Conservation (phyloP, 2,888 invertebrate species). For the Erannis defoliaria region DNA sequence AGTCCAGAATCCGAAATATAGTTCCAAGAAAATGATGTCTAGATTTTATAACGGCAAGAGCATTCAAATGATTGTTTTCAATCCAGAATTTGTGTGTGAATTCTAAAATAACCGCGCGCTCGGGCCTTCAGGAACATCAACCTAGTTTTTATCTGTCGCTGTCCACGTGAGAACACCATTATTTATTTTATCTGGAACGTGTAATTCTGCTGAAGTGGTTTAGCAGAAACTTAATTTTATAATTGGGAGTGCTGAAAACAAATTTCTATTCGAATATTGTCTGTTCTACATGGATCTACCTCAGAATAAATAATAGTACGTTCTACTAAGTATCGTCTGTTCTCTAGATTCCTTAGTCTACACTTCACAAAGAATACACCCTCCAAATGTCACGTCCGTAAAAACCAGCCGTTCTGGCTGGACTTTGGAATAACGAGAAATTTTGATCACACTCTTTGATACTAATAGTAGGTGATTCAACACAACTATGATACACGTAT, state of each 20-base stretch:
- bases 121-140: conserved; percentile 49
- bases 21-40: conserved; percentile 26
- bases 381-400: no score
- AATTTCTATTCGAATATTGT: not conserved
- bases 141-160: conserved; percentile 46
- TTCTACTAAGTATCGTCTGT: no score
- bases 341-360: no score
- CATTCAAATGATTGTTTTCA: conserved; percentile 46
- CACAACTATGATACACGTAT: no score
- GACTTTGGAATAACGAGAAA: no score
- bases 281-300: no score
- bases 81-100: conserved; percentile 45
- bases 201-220: conserved; percentile 44
- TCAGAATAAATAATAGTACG: no score
- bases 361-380: no score
- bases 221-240: conserved; percentile 18
- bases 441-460: no score
- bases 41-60: conserved; percentile 40
- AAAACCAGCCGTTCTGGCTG: no score
- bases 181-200: conserved; percentile 52
- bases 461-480: no score
- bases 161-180: conserved; percentile 48
- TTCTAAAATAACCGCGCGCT: conserved; percentile 47
- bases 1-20: conserved; percentile 5
- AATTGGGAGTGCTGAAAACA: conserved; percentile 6